Evolutionary conservation across 2,113 vertebrate species (phyloP).

Genomic region (Rallus limicola): DNA sequence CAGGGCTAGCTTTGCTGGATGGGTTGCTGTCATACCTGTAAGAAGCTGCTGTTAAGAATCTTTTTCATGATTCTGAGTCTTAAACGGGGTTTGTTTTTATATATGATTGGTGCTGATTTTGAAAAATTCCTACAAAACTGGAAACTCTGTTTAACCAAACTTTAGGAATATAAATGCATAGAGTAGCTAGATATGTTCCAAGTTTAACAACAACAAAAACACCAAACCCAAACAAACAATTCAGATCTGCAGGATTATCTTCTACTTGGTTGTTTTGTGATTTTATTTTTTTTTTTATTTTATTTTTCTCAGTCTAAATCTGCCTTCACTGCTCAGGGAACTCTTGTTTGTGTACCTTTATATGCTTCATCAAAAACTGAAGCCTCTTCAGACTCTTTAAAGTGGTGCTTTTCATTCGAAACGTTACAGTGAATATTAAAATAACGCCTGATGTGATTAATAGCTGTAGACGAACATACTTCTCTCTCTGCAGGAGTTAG

Average conservation of each 20-base stretch:
- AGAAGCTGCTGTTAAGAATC: background rate
- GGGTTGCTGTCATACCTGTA: background rate
- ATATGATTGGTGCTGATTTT: background rate
- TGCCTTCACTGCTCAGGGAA: background rate
- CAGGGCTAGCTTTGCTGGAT: background rate
- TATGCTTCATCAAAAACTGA: background rate
- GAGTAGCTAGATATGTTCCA: background rate
- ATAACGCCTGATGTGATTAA: background rate
- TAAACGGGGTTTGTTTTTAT: fast-evolving
- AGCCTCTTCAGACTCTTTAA: background rate
- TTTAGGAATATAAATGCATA: background rate
- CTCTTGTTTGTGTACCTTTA: background rate
- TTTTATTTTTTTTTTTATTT: background rate
- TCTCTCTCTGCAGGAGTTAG: background rate
- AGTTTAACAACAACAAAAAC: background rate
- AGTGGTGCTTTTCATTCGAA: background rate
- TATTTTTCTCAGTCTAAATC: background rate
- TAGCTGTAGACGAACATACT: background rate
- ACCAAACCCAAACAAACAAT: too few species aligned
- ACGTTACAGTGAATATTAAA: background rate
- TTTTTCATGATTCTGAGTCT: background rate
- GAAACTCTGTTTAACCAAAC: background rate
- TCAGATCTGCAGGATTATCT: background rate
- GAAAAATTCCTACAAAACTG: background rate
- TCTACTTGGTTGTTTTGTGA: background rate